Evolutionary conservation across 2,797 vertebrate species (phyloP), one percentile per base, ranked within the genome.

Genomic region (Phrynocephalus forsythii): DNA sequence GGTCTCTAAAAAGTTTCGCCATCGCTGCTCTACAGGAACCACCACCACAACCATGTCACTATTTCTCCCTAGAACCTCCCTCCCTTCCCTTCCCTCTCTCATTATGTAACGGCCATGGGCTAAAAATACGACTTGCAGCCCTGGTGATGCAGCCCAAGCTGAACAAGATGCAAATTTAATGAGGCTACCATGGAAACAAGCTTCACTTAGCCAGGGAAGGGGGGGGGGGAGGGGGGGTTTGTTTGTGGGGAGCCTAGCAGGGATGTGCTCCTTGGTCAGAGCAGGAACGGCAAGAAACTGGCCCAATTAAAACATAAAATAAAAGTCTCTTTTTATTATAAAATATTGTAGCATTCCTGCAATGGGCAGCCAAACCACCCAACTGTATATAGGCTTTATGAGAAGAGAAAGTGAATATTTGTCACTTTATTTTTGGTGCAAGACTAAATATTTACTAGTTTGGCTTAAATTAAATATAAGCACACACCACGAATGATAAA

Each of bases 71-170:
- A 83, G 79, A 81, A 83, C 79, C 63, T 85, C 77, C 90, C 73
- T 93, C 92, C 92, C 93, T 93, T 96, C 97, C 96, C 96, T 96
- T 96, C 60, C 78, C 78, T 67, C 60, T 96, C 96, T 97, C 96
- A 97, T 98, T 98, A 98, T 89, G 94, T 97, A 98, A 98, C 96
- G 89, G 95, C 97, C 95, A 94, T 89, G 75, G 93, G 97, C 98
- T 98, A 98, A 98, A 98, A 99, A 98, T 98, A 98, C 97, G 97
- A 97, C 96, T 97, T 94, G 95, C 97, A 97, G 97, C 96, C 94
- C 60, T 63, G 60, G 93, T 95, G 96, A 96, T 95, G 96, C 94
- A 94, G 96, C 95, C 95, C 93, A 91, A 87, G 95, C 96, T 95
- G 92, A 91, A 95, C 91, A 94, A 97, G 96, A 97, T 95, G 96